These are phyloP conservation scores for Nowickia ferox DNA, from an alignment of 2,888 invertebrate species.

Conservation along the genomic window DNA sequence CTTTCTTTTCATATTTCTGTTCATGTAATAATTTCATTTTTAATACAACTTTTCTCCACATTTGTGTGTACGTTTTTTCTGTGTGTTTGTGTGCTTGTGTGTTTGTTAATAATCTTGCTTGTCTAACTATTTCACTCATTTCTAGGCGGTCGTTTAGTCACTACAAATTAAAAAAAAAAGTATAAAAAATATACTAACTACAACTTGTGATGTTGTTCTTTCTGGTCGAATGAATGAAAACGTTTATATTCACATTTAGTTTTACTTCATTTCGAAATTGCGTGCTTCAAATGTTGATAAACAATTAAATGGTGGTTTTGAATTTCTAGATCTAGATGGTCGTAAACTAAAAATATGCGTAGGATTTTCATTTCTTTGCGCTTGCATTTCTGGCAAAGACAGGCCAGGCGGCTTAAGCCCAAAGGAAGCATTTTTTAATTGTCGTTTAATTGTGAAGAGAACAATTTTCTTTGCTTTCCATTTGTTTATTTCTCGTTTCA, in stretches of 20 bases:
- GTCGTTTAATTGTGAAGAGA: constrained; percentile 55
- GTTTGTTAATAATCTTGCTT: background rate
- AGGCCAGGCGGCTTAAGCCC: constrained; percentile 16
- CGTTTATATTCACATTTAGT: constrained; percentile 27
- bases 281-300: constrained; percentile 59
- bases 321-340: constrained; percentile 57
- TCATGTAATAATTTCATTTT: constrained; percentile 28
- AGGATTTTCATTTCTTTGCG: constrained; percentile 46
- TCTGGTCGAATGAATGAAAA: constrained; percentile 24
- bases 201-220: background rate
- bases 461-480: constrained; percentile 8
- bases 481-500: background rate
- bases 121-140: constrained; percentile 2
- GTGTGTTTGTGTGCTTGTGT: background rate
- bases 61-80: background rate
- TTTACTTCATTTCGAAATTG: constrained; percentile 54
- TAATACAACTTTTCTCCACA: constrained; percentile 15
- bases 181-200: background rate
- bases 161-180: background rate
- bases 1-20: constrained; percentile 26
- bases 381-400: constrained; percentile 7
- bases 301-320: constrained; percentile 59
- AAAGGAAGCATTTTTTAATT: constrained; percentile 56
- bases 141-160: constrained; percentile 18
- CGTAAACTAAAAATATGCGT: constrained; percentile 59